Conservation (phyloP, 2,888 invertebrate species). For the Nudaria mundana region DNA sequence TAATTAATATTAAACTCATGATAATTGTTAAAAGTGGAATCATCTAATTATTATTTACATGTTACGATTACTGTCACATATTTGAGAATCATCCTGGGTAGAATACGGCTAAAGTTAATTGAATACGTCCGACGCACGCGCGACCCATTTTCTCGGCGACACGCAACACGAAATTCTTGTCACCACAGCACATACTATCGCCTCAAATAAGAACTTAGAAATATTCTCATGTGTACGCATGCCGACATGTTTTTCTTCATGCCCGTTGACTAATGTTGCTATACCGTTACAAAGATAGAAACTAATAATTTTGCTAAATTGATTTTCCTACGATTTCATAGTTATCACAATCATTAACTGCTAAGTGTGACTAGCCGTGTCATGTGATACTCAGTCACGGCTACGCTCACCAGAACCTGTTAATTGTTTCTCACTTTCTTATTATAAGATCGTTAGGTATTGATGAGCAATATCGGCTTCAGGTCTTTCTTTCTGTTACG, state of each 20-base stretch:
- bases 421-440: constrained; percentile 60
- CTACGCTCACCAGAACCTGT: constrained; percentile 27
- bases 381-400: constrained; percentile 7
- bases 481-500: constrained; percentile 43
- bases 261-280: constrained; percentile 7
- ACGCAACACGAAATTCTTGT: constrained; percentile 38
- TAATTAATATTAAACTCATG: no score
- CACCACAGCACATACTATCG: constrained; percentile 11
- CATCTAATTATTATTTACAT: no score
- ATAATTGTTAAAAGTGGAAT: no score
- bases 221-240: not conserved
- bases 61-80: constrained; percentile 22
- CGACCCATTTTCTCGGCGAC: constrained; percentile 33
- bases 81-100: constrained; percentile 22
- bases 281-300: constrained; percentile 12
- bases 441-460: constrained; percentile 43
- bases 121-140: constrained; percentile 41
- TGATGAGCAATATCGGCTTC: constrained; percentile 46
- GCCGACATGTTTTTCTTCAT: not conserved
- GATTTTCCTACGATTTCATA: constrained; percentile 23
- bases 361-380: constrained; percentile 16
- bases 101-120: constrained; percentile 39
- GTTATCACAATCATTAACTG: constrained; percentile 16
- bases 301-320: constrained; percentile 15
- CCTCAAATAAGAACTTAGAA: constrained; percentile 3